Conservation (phyloP, 2,797 vertebrate genomes). For the Darevskia nairensis region DNA sequence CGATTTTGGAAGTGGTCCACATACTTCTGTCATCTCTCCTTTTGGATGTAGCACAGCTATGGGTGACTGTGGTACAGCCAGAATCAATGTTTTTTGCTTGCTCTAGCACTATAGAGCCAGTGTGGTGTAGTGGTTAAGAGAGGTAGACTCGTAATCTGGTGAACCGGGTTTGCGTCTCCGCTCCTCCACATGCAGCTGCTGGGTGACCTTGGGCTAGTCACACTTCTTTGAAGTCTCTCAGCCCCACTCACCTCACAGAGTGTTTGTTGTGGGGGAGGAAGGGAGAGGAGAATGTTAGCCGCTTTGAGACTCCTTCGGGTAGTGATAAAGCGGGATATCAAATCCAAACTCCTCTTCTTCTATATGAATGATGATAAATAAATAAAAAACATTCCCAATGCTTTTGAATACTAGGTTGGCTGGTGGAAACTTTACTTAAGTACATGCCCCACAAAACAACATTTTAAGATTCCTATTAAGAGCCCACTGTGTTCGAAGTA, state of each 20-base stretch:
- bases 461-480: background rate
- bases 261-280: no score
- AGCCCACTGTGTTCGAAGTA: background rate
- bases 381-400: background rate
- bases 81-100: background rate
- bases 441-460: background rate
- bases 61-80: background rate
- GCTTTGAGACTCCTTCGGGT: no score
- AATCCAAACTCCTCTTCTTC: no score
- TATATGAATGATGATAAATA: background rate
- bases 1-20: background rate
- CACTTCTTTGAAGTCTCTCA: no score
- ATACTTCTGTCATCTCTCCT: background rate
- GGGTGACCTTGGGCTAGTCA: no score
- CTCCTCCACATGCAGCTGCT: no score
- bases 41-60: background rate
- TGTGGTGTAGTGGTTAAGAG: no score
- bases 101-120: background rate
- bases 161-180: no score
- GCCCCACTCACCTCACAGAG: no score
- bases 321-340: no score
- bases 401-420: constrained; percentile 26
- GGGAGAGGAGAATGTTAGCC: no score
- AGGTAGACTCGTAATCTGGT: no score
- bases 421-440: background rate